Conservation (phyloP, 2,888 invertebrate species). For the Acanthosoma haemorrhoidale region DNA sequence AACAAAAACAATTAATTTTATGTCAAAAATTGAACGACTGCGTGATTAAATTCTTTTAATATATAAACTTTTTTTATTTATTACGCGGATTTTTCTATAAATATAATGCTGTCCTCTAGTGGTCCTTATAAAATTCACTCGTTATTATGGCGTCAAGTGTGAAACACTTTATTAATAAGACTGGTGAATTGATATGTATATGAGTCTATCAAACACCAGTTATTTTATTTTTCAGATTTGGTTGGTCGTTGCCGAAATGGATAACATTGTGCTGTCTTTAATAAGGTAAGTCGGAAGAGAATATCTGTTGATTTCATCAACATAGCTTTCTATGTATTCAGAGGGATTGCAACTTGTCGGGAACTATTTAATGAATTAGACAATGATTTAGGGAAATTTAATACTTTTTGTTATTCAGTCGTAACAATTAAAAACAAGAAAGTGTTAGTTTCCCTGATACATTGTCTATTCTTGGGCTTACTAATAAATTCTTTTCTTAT, state of each 20-base stretch:
- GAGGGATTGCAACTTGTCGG: not conserved
- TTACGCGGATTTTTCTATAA: not conserved
- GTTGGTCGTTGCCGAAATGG: not conserved
- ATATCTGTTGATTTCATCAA: not conserved
- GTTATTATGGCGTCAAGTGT: not conserved
- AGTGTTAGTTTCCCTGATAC: not conserved
- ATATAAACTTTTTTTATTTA: too few relatives aligned
- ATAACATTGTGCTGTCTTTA: not conserved
- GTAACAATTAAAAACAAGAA: too few relatives aligned
- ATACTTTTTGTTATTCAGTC: too few relatives aligned
- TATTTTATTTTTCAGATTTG: slow-evolving; percentile 75
- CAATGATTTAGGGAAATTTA: not conserved
- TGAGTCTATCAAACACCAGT: slow-evolving; percentile 78
- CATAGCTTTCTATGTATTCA: not conserved
- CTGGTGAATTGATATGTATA: slow-evolving; percentile 54
- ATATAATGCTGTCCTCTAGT: not conserved
- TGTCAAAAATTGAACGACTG: too few relatives aligned
- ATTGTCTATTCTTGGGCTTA: not conserved
- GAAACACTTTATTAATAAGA: slow-evolving; percentile 48
- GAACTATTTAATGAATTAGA: too few relatives aligned
- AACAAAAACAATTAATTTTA: too few relatives aligned
- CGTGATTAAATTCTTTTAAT: too few relatives aligned
- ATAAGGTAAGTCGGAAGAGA: slow-evolving; percentile 30
- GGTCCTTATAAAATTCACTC: not conserved
- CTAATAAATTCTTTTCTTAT: not conserved